Conservation (phyloP, 2,113 vertebrate species). For the Phalacrocorax carbo region DNA sequence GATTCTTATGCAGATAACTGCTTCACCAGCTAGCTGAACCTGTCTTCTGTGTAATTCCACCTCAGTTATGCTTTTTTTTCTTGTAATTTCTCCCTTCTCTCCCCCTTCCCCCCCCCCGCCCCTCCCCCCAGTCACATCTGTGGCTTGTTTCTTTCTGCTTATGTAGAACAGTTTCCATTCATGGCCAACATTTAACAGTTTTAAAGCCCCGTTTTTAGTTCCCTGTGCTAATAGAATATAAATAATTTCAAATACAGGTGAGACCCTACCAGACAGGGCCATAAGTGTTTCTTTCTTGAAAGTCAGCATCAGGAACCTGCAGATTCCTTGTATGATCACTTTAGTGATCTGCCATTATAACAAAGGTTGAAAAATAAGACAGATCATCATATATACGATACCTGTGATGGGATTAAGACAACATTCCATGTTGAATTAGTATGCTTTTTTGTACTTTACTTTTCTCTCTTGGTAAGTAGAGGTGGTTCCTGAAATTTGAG, state of each 20-base stretch:
- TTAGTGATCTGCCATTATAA: not conserved
- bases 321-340: not conserved
- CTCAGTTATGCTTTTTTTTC: not conserved
- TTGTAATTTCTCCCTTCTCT: too few species aligned
- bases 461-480: not conserved
- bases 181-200: not conserved
- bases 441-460: not conserved
- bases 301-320: not conserved
- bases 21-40: not conserved
- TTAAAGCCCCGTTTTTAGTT: not conserved
- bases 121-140: not conserved
- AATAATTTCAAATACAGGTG: not conserved
- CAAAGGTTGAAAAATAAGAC: not conserved
- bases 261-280: not conserved
- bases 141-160: not conserved
- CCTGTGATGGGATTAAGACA: not conserved
- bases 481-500: slow-evolving; percentile 30
- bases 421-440: not conserved
- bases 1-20: not conserved
- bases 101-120: too few species aligned
- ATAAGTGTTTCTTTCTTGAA: not conserved
- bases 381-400: not conserved
- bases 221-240: not conserved
- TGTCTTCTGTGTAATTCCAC: not conserved
- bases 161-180: not conserved